Percentiles rank a stretch among this genome's conserved stretches.
Evolutionary conservation across 2,888 invertebrate genomes (phyloP).

Genomic region (Onchidella celtica): DNA sequence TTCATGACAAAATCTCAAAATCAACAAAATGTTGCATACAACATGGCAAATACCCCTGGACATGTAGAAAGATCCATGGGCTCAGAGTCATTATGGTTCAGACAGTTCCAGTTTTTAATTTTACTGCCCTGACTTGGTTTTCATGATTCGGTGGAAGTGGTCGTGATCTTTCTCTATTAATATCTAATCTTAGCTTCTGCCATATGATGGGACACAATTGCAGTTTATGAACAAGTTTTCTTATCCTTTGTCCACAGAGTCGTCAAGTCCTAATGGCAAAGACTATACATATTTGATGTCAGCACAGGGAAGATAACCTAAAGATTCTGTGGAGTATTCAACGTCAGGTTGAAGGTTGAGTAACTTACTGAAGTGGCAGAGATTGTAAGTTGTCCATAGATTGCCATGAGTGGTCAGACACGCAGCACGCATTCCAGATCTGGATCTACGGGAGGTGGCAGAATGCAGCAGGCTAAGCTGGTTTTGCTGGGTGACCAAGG

Average conservation of each 20-base stretch:
- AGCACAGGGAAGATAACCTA: background rate
- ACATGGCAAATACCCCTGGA: too few species aligned
- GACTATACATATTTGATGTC: background rate
- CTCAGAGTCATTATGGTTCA: too few species aligned
- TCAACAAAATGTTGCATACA: too few species aligned
- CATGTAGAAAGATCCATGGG: too few species aligned
- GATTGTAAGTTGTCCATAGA: background rate
- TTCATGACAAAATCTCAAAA: too few species aligned
- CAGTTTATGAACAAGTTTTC: too few species aligned
- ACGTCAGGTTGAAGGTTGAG: background rate
- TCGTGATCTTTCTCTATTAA: too few species aligned
- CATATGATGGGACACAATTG: too few species aligned
- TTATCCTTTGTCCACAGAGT: background rate
- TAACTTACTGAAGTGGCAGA: background rate
- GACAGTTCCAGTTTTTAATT: too few species aligned
- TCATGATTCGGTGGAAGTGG: too few species aligned
- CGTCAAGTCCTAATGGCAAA: background rate
- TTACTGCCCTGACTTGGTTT: too few species aligned
- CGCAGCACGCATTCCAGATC: slow-evolving; percentile 10
- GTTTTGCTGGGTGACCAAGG: slow-evolving; percentile 99
- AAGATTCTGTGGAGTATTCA: background rate
- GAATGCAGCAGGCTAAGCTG: slow-evolving; percentile 98
- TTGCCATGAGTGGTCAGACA: slow-evolving; percentile 27
- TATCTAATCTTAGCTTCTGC: too few species aligned
- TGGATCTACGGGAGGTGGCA: slow-evolving; percentile 36